Evolutionary conservation across 2,888 invertebrate genomes (phyloP), one percentile per base, ranked within the genome.

Genomic region (Xylota sylvarum): DNA sequence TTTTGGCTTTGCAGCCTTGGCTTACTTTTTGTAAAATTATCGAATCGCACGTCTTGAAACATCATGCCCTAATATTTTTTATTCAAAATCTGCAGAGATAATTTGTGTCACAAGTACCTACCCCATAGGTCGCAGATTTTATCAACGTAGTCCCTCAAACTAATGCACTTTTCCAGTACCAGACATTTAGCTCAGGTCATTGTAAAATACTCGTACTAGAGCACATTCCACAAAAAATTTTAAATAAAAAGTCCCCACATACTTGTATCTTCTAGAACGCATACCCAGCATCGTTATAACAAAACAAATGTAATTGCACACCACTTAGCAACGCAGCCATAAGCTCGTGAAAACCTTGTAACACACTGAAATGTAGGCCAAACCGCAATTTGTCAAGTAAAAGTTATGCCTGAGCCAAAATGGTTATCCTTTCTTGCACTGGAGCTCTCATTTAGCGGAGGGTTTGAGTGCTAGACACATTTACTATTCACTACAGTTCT

Each of bases 311-410:
- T 43, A 78, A 72, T 60, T 62, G 52, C 60, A 48, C 17, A 55
- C 48, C 65, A 78, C 78, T 83, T 73, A 23, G 46, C 19, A 78
- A 73, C 37, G 60, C 65, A 73, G 60, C 43, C 35, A 30, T 10
- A 58, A 72, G 35, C 60, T 19, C 56, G 19, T 27, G 23, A 73
- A 76, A 76, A 74, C 65, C 76, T 76, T 65, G 81, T 77, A 37
- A 65, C 52, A 72, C 30, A 78, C 58, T 58, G 4, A 77, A 80
- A 85, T 85, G 65, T 85, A 72, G 85, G 76, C 64, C 81, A 81
- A 77, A 60, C 81, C 81, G 23, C 65, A 74, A 40, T 65, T 58
- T 62, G 32, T 80, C 81, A 65, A 70, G 48, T 62, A 55, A 65
- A 72, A 48, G 19, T 30, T 48, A 52, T 76, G 48, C 60, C 65